These are phyloP conservation scores for Premnoplex brunnescens DNA, from an alignment of 2,797 vertebrate genomes.

Conservation along the genomic window DNA sequence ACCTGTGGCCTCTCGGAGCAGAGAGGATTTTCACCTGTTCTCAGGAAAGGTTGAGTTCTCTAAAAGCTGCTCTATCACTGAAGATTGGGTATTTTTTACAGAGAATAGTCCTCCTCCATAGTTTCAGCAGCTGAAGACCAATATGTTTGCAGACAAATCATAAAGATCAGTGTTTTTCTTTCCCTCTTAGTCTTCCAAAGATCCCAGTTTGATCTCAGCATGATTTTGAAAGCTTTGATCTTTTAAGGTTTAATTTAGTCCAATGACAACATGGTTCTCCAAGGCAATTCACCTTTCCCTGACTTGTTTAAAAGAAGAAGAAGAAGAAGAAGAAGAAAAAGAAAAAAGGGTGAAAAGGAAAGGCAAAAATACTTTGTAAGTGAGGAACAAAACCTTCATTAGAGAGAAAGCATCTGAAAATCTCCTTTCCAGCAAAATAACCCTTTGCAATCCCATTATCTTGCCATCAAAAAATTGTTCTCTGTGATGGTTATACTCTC, in stretches of 20 bases:
- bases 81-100: background rate
- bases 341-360: background rate
- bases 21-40: background rate
- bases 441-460: conserved; percentile 64
- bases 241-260: conserved; percentile 59
- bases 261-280: conserved; percentile 29
- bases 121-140: background rate
- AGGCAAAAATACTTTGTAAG: conserved; percentile 29
- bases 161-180: conserved; percentile 21
- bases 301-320: conserved; percentile 37
- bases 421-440: conserved; percentile 45
- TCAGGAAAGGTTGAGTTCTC: background rate
- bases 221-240: conserved; percentile 69
- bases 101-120: background rate
- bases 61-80: background rate
- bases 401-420: conserved; percentile 54
- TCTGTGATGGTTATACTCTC: background rate
- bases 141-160: conserved; percentile 22
- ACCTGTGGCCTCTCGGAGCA: background rate
- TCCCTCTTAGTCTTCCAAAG: conserved; percentile 15
- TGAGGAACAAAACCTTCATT: conserved; percentile 57
- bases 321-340: background rate
- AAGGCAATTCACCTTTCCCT: conserved; percentile 59
- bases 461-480: conserved; percentile 50
- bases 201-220: conserved; percentile 59